Evolutionary conservation across 2,113 vertebrate genomes (phyloP), one percentile per base, ranked within the genome.

Genomic region (Pseudopipra pipra): DNA sequence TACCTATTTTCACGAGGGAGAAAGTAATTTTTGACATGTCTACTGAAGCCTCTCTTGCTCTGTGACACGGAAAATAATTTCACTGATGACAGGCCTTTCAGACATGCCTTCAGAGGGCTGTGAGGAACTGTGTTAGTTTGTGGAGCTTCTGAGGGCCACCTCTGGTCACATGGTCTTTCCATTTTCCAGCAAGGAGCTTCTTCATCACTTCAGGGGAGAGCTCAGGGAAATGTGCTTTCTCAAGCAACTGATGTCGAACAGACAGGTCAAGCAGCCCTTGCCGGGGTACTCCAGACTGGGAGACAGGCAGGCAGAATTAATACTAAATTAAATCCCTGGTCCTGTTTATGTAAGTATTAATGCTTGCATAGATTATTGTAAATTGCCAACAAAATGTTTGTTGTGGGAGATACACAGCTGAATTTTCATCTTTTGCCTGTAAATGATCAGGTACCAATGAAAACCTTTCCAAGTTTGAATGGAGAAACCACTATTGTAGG

Each of bases 1-100:
- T 18, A 39, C 11, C 30, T 41, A 3, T n/a, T 70, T 79, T 54
- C 10, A n/a, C 37, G 35, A 83, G 12, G 0, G 0, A 59, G 16
- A 31, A 84, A 31, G 24, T 58, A n/a, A 6, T 68, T 89, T 87
- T 65, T 62, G 28, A 63, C 17, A 18, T 75, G 21, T 76, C 39
- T 62, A 9, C 25, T 72, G 47, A 83, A 75, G 35, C 39, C 12
- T 63, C 46, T 70, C 52, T 81, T 87, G 35, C 15, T 81, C 18
- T 58, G 5, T 58, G 55, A 54, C 27, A n/a, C 5, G 37, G 52
- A 74, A 49, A 51, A 75, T 2, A 49, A 55, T 77, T 96, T 79
- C 37, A 70, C 51, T 58, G 12, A 56, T 87, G 22, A 43, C 6
- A 63, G 25, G 28, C 52, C 85, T 81, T 90, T 31, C 33, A 78